Conservation (phyloP, 2,113 vertebrate genomes). For the Meles meles region DNA sequence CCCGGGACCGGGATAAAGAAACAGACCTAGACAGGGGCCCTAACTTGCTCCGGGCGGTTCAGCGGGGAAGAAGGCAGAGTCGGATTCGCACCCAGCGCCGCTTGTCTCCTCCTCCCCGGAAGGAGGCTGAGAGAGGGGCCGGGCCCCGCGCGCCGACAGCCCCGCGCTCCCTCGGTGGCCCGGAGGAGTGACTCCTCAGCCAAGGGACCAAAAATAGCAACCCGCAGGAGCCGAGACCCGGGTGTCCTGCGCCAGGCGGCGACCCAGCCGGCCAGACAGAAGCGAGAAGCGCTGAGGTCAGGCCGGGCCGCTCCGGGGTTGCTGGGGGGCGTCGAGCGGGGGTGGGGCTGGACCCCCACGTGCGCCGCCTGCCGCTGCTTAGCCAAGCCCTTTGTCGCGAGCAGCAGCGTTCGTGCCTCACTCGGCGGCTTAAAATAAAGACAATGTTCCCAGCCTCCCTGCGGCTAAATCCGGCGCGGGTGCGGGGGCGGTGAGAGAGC, state of each 20-base stretch:
- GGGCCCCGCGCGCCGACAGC: not conserved
- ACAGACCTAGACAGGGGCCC: not conserved
- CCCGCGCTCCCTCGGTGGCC: not conserved
- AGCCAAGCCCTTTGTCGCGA: conserved; percentile 62
- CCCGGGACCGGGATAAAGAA: not conserved
- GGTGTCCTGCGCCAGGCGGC: not conserved
- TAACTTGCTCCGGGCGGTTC: not conserved
- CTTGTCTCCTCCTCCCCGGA: not conserved
- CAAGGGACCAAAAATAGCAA: conserved; percentile 7
- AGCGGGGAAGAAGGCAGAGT: not conserved
- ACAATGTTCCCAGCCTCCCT: conserved; percentile 76
- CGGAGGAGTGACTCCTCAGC: not conserved
- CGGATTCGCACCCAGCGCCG: not conserved
- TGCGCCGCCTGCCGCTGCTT: conserved; percentile 61
- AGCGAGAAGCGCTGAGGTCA: not conserved
- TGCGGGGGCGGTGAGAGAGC: conserved; percentile 72
- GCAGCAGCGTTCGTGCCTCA: conserved; percentile 74
- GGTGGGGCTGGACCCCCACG: conserved; percentile 54
- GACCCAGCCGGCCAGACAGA: not conserved
- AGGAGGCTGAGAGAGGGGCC: not conserved
- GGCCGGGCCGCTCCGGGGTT: not conserved
- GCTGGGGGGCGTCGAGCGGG: not conserved
- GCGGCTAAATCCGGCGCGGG: conserved; percentile 73
- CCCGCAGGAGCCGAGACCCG: not conserved
- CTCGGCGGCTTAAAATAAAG: conserved; percentile 78